Base-by-base conservation (phyloP, 2,888 invertebrate genomes). In the Himalopsyche tibetana region DNA sequence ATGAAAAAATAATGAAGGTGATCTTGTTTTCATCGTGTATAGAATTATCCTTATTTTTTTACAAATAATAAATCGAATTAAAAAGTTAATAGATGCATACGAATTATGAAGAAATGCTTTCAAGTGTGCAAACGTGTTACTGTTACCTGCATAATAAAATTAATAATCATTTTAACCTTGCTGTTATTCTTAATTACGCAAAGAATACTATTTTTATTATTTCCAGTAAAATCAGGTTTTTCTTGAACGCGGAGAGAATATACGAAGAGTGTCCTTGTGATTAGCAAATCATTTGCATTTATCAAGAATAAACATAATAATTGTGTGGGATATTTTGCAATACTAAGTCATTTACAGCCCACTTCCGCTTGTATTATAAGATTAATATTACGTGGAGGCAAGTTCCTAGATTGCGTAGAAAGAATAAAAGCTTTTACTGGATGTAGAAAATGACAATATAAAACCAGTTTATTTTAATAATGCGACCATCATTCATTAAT, bases 241-340 rank as follows among this genome's bases (percentile, higher is more conserved):
- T 38, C 28, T 74, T 15, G 19, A 28, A 74, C 74, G 74, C 36
- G 74, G 12, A 36, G 74, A 74, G 74, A 74, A 74, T 36, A 38
- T 38, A 38, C 28, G 74, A 74, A 74, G 69, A 74, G 28, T 74
- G 74, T 74, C 74, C 74, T 74, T 74, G 74, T 5, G 38, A 74
- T 74, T 38, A 74, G 74, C 74, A 74, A 74, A 38, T 74, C 74
- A 74, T 74, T 74, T 74, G 74, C 74, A 74, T 74, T 74, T 74
- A 74, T 28, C 74, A 36, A 74, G 28, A 74, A 74, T 74, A 74
- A 11, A 74, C 74, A 38, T 74, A 38, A 74, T 38, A 74, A 36
- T 74, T 36, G 74, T 74, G 74, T 74, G 74, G 74, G 74, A 74
- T 74, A 74, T 74, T 74, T 74, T 36, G 36, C 74, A 74, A 74